phyloP scores from a whole-genome alignment of 2,888 invertebrate species.

The Polyommatus icarus region DNA sequence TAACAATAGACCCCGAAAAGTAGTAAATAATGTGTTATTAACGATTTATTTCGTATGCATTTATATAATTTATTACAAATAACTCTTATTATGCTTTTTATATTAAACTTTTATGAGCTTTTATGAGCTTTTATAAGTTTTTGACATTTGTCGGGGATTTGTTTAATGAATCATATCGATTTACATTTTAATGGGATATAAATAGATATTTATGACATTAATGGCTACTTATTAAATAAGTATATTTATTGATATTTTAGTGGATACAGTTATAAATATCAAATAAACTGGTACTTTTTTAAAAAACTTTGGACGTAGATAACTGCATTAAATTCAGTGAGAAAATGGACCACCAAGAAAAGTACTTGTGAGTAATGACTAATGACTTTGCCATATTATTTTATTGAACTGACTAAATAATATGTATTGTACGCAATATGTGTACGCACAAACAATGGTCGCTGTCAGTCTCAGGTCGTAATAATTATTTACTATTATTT shows the following conservation, averaged over 20 bases:
- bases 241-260: neutral
- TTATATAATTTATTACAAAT: constrained; percentile 78
- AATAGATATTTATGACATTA: constrained; percentile 6
- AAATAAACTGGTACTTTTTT: too few relatives aligned
- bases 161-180: constrained; percentile 57
- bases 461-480: too few relatives aligned
- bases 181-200: constrained; percentile 30
- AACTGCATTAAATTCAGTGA: too few relatives aligned
- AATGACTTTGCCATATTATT: too few relatives aligned
- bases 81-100: constrained; percentile 55
- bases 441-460: too few relatives aligned
- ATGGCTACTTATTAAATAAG: neutral
- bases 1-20: constrained; percentile 64
- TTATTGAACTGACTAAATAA: too few relatives aligned
- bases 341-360: too few relatives aligned
- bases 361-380: too few relatives aligned
- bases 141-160: constrained; percentile 68
- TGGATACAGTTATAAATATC: too few relatives aligned
- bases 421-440: too few relatives aligned
- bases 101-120: constrained; percentile 53
- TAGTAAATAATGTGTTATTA: constrained; percentile 67
- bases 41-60: constrained; percentile 78
- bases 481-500: too few relatives aligned
- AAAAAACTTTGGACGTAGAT: too few relatives aligned
- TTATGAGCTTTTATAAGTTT: constrained; percentile 49